Percentiles rank a stretch among this genome's conserved stretches.
Evolutionary conservation across 2,888 invertebrate species (phyloP).

Genomic region (Thereva nobilitata): DNA sequence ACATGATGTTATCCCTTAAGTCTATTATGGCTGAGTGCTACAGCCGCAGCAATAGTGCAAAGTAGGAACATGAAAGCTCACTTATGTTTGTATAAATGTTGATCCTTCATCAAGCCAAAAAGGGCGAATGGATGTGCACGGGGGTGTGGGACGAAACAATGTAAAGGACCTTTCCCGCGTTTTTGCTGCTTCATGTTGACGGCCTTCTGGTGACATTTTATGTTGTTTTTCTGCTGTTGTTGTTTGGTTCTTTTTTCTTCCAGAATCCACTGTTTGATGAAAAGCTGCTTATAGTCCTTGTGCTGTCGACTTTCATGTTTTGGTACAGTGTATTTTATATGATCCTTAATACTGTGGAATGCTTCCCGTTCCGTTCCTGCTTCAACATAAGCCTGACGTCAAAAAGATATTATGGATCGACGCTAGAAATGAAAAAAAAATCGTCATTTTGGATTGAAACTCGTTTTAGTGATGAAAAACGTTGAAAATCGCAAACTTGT

Average conservation of each 20-base stretch:
- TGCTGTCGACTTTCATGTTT: too few species aligned
- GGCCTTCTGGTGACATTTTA: slow-evolving; percentile 21
- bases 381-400: too few species aligned
- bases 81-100: slow-evolving; percentile 13
- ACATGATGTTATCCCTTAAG: slow-evolving; percentile 45
- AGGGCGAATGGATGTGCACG: slow-evolving; percentile 21
- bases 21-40: slow-evolving; percentile 45
- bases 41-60: slow-evolving; percentile 44
- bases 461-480: too few species aligned
- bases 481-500: too few species aligned
- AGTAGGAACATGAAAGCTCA: slow-evolving; percentile 40
- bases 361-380: too few species aligned
- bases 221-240: neutral
- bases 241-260: neutral
- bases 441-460: too few species aligned
- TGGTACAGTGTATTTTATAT: too few species aligned
- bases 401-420: too few species aligned
- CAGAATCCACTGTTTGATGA: slow-evolving; percentile 4
- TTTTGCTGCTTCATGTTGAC: slow-evolving; percentile 28
- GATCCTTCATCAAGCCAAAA: slow-evolving; percentile 2
- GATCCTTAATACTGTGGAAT: too few species aligned
- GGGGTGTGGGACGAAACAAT: slow-evolving; percentile 23
- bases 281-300: neutral
- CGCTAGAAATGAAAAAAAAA: too few species aligned
- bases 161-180: slow-evolving; percentile 21